Evolutionary conservation across 2,888 invertebrate species (phyloP).

Genomic region (Zeuzera pyrina): DNA sequence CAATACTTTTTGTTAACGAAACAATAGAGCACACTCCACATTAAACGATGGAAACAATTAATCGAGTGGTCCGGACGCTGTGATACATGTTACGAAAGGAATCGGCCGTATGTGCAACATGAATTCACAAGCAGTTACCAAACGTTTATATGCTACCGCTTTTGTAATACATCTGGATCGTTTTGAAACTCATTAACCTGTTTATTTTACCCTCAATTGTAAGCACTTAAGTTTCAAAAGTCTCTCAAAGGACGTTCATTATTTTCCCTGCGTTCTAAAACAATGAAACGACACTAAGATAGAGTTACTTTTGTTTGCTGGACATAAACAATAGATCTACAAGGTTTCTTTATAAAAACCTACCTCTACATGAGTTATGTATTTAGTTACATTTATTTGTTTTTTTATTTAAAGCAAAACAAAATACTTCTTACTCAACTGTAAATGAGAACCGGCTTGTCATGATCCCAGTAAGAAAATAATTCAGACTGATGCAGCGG

Average conservation of each 20-base stretch:
- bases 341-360: conserved; percentile 37
- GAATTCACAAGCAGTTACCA: no score
- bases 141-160: conserved; percentile 65
- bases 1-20: conserved; percentile 37
- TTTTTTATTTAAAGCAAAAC: no score
- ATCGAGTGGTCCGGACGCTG: conserved; percentile 69
- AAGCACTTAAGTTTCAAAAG: conserved; percentile 47
- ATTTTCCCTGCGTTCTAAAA: conserved; percentile 41
- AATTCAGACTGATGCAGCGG: conserved; percentile 69
- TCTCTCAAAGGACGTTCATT: conserved; percentile 55
- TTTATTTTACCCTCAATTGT: conserved; percentile 57
- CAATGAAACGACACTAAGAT: conserved; percentile 57
- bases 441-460: no score
- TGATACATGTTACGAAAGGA: conserved; percentile 56
- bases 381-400: no score
- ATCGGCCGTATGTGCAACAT: no score
- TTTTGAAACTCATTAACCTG: conserved; percentile 71
- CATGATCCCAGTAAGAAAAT: no score
- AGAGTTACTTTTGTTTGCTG: conserved; percentile 63
- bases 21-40: conserved; percentile 46
- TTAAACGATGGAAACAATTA: conserved; percentile 65
- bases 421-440: no score
- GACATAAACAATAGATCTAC: conserved; percentile 59
- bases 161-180: conserved; percentile 72
- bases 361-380: no score